These are phyloP conservation scores for Diuraphis noxia DNA, from an alignment of 1,140 invertebrate species.

Conservation along the genomic window DNA sequence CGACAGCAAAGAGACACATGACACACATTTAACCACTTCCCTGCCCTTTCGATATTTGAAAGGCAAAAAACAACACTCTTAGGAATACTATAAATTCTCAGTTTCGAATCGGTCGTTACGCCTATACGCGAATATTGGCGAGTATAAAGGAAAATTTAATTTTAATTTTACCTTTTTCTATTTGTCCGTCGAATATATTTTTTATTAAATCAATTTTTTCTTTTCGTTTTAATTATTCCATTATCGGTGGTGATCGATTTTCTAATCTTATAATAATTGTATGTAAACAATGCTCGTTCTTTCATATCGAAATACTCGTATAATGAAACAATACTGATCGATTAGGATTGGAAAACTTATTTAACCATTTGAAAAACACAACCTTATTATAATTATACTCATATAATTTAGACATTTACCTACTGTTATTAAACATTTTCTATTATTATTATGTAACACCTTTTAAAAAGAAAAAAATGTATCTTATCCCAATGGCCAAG, in stretches of 20 bases:
- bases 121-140: background rate
- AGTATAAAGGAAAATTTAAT: background rate
- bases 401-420: no score
- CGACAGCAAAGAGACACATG: slow-evolving; percentile 53
- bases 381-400: no score
- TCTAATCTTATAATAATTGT: background rate
- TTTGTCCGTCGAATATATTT: background rate
- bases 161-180: slow-evolving; percentile 15
- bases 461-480: no score
- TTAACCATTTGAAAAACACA: no score
- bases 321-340: background rate
- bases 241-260: background rate
- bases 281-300: background rate
- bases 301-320: no score
- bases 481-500: no score
- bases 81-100: slow-evolving; percentile 44
- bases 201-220: background rate
- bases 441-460: no score
- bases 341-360: no score
- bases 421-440: no score
- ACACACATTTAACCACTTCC: slow-evolving; percentile 51
- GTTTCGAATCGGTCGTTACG: background rate
- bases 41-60: slow-evolving; percentile 29
- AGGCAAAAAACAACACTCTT: slow-evolving; percentile 43
- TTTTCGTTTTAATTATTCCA: background rate